Evolutionary conservation across 1,140 invertebrate species (phyloP).

Genomic region (Drosophila ambigua): DNA sequence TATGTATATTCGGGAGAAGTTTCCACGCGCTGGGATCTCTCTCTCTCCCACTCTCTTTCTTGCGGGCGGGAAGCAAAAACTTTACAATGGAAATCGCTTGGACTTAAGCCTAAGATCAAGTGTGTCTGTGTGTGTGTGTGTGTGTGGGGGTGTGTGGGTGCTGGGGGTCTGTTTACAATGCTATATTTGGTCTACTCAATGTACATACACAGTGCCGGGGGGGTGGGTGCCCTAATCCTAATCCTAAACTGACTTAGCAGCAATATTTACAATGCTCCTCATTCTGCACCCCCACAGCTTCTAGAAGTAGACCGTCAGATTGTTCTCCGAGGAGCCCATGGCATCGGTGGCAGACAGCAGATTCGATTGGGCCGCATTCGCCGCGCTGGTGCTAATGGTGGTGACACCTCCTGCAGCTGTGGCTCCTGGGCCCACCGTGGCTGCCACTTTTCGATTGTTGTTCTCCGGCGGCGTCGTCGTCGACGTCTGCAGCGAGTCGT

Average conservation of each 20-base stretch:
- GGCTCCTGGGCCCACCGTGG: constrained; percentile 27
- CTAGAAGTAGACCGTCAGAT: constrained; percentile 81
- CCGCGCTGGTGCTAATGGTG: constrained; percentile 52
- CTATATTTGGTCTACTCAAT: constrained; percentile 81
- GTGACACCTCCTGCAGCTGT: constrained; percentile 37
- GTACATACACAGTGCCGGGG: constrained; percentile 59
- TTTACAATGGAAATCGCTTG: constrained; percentile 74
- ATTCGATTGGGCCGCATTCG: constrained; percentile 55
- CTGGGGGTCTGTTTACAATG: constrained; percentile 66
- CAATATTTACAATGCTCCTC: constrained; percentile 64
- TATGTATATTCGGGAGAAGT: constrained; percentile 2
- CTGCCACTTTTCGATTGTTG: constrained; percentile 66
- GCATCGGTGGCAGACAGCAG: constrained; percentile 72
- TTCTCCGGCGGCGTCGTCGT: constrained; percentile 61
- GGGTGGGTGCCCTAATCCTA: constrained; percentile 52
- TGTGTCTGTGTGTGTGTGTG: constrained; percentile 28
- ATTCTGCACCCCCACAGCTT: constrained; percentile 1
- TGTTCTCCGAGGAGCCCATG: constrained; percentile 83
- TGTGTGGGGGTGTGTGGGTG: background rate
- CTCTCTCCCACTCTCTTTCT: constrained; percentile 12
- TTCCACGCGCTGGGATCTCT: too few species aligned
- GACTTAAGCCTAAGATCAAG: constrained; percentile 39
- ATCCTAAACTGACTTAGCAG: constrained; percentile 53
- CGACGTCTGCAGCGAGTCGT: constrained; percentile 71
- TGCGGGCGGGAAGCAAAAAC: constrained; percentile 60